phyloP scores from a whole-genome alignment of 2,888 invertebrate genomes.

The Lasioglossum lativentre region DNA sequence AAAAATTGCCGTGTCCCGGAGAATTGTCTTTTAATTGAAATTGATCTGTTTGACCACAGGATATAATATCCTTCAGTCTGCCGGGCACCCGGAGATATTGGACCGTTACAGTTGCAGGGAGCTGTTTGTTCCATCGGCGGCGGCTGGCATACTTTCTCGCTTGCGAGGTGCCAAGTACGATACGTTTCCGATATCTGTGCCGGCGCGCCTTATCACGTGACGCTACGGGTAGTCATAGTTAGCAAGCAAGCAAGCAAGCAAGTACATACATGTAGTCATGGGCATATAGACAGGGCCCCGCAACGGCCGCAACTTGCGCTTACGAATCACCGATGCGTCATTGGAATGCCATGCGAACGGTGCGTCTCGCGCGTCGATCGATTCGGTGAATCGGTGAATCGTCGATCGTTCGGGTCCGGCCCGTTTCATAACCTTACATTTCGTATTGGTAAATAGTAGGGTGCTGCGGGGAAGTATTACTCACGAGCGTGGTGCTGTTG shows the following conservation, averaged over 20 bases:
- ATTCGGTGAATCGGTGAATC: background rate
- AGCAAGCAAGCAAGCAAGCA: no score
- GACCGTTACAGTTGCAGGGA: conserved; percentile 22
- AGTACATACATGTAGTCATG: background rate
- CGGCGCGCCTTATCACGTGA: background rate
- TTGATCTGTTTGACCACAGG: conserved; percentile 36
- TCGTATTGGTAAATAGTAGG: background rate
- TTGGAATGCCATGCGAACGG: background rate
- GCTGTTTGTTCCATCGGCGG: conserved; percentile 19
- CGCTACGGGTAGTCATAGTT: background rate
- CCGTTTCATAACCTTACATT: conserved; percentile 30
- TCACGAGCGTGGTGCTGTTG: background rate
- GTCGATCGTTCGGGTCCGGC: background rate
- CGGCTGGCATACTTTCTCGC: conserved; percentile 27
- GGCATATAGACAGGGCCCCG: background rate
- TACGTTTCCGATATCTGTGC: background rate
- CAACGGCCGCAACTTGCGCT: background rate
- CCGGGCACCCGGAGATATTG: conserved; percentile 23
- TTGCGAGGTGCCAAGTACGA: background rate
- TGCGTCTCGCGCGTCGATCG: background rate
- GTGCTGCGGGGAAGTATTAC: background rate
- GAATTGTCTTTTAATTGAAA: conserved; percentile 61
- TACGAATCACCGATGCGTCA: background rate
- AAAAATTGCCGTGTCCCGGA: conserved; percentile 65
- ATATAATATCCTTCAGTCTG: conserved; percentile 43